A percentile compares a stretch with the other conserved stretches of the same genome.
Evolutionary conservation across 2,888 invertebrate species (phyloP).

Genomic region (Chydorus sphaericus): DNA sequence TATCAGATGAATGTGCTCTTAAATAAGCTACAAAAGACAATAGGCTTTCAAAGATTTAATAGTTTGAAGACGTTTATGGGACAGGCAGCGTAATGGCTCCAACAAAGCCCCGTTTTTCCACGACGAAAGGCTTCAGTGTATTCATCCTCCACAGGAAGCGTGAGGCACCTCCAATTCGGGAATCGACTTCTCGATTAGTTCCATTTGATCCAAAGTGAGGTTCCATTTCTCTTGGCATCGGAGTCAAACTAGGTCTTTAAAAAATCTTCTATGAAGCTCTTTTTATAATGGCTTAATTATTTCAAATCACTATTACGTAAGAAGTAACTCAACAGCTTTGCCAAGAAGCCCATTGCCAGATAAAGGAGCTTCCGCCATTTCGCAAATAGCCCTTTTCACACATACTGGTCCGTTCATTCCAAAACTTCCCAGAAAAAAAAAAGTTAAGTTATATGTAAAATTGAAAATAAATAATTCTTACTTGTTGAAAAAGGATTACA

Average conservation of each 20-base stretch:
- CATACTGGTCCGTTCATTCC: constrained; percentile 51
- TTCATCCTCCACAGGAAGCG: too few species aligned
- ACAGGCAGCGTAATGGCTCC: neutral
- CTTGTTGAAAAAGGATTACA: neutral
- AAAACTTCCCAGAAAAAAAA: constrained; percentile 34
- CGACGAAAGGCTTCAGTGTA: neutral
- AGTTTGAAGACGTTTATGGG: neutral
- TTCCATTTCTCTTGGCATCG: too few species aligned
- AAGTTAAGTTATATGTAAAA: neutral
- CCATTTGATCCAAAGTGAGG: too few species aligned
- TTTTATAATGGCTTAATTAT: neutral
- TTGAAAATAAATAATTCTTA: neutral
- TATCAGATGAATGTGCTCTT: too few species aligned
- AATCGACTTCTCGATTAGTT: too few species aligned
- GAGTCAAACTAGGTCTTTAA: neutral
- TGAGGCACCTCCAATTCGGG: too few species aligned
- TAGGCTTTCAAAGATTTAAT: neutral
- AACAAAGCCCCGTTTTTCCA: neutral
- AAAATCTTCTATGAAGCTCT: neutral
- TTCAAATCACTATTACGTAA: neutral
- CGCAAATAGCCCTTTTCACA: constrained; percentile 58
- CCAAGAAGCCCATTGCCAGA: constrained; percentile 48
- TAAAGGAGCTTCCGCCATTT: constrained; percentile 52
- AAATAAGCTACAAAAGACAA: too few species aligned
- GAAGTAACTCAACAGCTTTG: neutral